A percentile compares a stretch with the other conserved stretches of the same genome.
Evolutionary conservation across 1,140 invertebrate species (phyloP).

Genomic region (Drosophila melanica): DNA sequence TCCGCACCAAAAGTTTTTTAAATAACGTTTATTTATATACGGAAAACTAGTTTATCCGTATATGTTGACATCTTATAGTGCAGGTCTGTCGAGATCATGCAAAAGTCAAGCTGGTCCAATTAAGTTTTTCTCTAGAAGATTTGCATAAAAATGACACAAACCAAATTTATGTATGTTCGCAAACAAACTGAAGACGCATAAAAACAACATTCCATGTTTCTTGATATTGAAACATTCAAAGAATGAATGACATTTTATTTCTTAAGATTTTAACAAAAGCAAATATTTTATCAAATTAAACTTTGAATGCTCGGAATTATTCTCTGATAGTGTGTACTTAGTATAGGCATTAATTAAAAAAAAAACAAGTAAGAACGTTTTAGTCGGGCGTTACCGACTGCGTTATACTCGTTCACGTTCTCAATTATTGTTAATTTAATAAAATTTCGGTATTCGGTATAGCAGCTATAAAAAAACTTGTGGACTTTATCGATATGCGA

Average conservation of each 20-base stretch:
- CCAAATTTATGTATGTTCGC: constrained; percentile 6
- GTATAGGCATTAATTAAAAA: neutral
- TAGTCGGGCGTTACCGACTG: too few relatives aligned
- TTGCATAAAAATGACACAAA: constrained; percentile 59
- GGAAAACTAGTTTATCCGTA: constrained; percentile 57
- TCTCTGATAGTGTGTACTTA: neutral
- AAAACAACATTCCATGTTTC: neutral
- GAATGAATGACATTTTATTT: neutral
- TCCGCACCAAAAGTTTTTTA: constrained; percentile 66
- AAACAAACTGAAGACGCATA: neutral
- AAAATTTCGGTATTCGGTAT: too few relatives aligned
- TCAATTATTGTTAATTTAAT: too few relatives aligned
- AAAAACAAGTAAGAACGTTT: too few relatives aligned
- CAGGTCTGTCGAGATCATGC: constrained; percentile 57
- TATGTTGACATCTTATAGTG: constrained; percentile 64
- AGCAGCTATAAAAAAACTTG: too few relatives aligned
- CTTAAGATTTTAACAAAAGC: neutral
- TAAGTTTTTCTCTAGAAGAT: constrained; percentile 46
- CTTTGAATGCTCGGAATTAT: neutral
- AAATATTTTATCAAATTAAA: too few relatives aligned
- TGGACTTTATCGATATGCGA: too few relatives aligned
- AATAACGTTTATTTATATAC: constrained; percentile 63
- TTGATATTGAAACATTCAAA: neutral
- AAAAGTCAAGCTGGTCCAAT: constrained; percentile 27
- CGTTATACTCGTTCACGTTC: too few relatives aligned